Conservation (phyloP, 2,797 vertebrate species). For the Sylvilagus floridanus region DNA sequence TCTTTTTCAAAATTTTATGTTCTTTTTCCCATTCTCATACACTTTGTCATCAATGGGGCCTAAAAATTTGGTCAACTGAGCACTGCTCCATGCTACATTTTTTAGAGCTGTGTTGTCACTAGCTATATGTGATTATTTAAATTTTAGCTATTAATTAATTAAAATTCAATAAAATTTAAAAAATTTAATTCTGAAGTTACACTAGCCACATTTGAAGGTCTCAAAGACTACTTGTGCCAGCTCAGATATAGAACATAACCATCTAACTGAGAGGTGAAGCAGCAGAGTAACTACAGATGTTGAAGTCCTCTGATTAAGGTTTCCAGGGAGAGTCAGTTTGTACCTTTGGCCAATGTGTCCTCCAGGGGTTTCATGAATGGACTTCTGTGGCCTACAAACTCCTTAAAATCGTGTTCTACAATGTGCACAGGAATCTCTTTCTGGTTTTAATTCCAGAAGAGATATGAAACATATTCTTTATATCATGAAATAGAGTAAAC, state of each 20-base stretch:
- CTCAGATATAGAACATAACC: background rate
- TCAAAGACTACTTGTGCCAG: background rate
- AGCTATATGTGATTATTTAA: background rate
- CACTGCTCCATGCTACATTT: no score
- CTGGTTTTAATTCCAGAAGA: constrained; percentile 51
- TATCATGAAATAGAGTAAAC: constrained; percentile 50
- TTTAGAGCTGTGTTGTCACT: background rate
- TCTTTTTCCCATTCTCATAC: background rate
- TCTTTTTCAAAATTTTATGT: background rate
- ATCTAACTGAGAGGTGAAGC: background rate
- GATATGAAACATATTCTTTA: constrained; percentile 55
- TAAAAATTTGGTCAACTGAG: background rate
- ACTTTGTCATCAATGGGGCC: background rate
- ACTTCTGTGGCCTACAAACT: background rate
- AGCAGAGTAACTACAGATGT: background rate
- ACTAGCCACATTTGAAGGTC: background rate
- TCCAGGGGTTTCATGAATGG: background rate
- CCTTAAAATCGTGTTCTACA: constrained; percentile 52
- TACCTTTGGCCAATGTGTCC: background rate
- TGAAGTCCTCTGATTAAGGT: background rate
- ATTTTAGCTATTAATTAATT: background rate
- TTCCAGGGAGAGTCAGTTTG: background rate
- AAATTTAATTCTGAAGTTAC: background rate
- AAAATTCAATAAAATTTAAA: background rate
- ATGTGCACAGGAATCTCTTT: constrained; percentile 16